Base-by-base conservation (phyloP, 2,888 invertebrate species). In the Bimastos eiseni region DNA sequence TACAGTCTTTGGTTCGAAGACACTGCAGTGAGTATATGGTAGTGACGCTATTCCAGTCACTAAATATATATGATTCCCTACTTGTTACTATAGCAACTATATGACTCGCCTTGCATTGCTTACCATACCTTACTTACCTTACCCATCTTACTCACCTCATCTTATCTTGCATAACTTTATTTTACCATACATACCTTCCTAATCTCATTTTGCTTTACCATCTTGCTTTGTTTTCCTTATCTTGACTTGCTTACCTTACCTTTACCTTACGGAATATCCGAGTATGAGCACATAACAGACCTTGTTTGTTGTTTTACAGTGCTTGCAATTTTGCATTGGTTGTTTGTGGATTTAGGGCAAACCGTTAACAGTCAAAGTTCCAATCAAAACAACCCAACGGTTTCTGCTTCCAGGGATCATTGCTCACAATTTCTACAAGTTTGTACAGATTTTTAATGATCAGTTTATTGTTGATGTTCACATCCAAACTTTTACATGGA, bases 1-100 rank as follows among this genome's bases (percentile, higher is more conserved):
- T 86, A 86, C 86, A 36, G 36, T 24, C 86, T 86, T 34, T 86
- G 86, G 86, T 86, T 86, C n/a, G 86, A 86, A 37, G 37, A 86
- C 17, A 8, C 36, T 21, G 17, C 37, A 15, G 86, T 86, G 86
- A 19, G 86, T 86, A 37, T 86, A 24, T 49, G 49, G 49, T 49
- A 21, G 21, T 49, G 34, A 37, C n/a, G 36, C 19, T 34, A 36
- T 34, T 33, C 36, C 19, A 33, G 36, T 36, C 30, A 17, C 15
- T 19, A 33, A 19, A 17, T 33, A n/a, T n/a, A n/a, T n/a, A n/a
- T n/a, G n/a, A 5, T 84, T 21, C 3, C 15, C 19, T 84, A 34
- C 33, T 21, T 36, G 37, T 86, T 86, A 86, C 34, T 86, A 86
- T 86, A 34, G 86, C 86, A 36, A 17, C 19, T 86, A 19, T 86